Evolutionary conservation across 2,888 invertebrate genomes (phyloP).

Genomic region (Scotopteryx bipunctaria): DNA sequence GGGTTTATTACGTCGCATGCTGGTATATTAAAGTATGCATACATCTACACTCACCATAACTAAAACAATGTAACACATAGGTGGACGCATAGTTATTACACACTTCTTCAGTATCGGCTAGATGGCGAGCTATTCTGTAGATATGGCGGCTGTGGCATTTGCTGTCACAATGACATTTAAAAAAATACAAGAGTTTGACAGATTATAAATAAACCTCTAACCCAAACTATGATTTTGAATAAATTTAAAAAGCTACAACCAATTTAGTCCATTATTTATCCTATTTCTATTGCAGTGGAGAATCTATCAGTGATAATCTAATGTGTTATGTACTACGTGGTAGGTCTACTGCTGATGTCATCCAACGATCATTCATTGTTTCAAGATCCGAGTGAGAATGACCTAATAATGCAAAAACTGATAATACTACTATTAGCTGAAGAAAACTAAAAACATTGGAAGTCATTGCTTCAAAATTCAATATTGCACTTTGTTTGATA

Average conservation of each 20-base stretch:
- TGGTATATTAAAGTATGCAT: no score
- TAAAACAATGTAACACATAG: no score
- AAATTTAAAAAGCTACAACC: slow-evolving; percentile 38
- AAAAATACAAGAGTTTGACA: not conserved
- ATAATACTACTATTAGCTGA: no score
- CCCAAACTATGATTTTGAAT: not conserved
- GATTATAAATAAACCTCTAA: not conserved
- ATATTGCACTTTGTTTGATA: slow-evolving; percentile 10
- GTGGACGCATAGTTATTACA: no score
- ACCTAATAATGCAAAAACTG: not conserved
- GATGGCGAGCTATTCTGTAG: no score
- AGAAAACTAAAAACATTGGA: no score
- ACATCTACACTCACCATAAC: no score
- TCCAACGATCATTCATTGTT: slow-evolving; percentile 15
- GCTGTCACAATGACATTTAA: not conserved
- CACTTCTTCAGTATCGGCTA: no score
- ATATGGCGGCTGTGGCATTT: no score
- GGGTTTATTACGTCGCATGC: no score
- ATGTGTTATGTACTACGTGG: slow-evolving; percentile 62
- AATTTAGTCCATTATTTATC: slow-evolving; percentile 42
- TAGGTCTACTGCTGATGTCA: slow-evolving; percentile 31
- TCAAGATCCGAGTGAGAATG: slow-evolving; percentile 23
- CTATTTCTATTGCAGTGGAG: slow-evolving; percentile 72
- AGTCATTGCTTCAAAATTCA: not conserved
- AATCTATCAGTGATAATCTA: slow-evolving; percentile 62